phyloP scores from a whole-genome alignment of 1,140 invertebrate species.

The Bilobella aurantiaca region DNA sequence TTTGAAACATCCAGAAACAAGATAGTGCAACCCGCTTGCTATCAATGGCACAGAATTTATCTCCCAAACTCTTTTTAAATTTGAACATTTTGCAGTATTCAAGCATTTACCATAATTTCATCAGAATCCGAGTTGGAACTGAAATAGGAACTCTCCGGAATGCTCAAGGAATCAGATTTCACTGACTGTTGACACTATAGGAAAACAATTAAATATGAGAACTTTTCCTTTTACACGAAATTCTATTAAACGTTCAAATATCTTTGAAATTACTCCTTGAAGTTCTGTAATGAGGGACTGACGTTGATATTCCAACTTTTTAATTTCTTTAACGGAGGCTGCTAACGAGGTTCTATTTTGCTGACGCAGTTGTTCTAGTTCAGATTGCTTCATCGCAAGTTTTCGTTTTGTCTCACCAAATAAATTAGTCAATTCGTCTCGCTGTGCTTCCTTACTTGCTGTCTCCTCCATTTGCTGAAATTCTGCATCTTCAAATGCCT shows the following conservation, averaged over 20 bases:
- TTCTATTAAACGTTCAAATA: too few relatives aligned
- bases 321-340: slow-evolving; percentile 52
- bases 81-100: too few relatives aligned
- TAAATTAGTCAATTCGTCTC: slow-evolving; percentile 70
- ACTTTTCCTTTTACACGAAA: too few relatives aligned
- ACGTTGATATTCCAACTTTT: slow-evolving; percentile 47
- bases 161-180: slow-evolving; percentile 14
- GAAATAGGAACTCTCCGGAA: slow-evolving; percentile 18
- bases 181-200: slow-evolving; percentile 15
- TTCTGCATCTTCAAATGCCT: slow-evolving; percentile 82
- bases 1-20: too few relatives aligned
- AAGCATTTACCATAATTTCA: too few relatives aligned
- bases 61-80: too few relatives aligned
- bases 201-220: too few relatives aligned
- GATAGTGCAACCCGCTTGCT: too few relatives aligned
- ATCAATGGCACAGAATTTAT: too few relatives aligned
- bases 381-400: slow-evolving; percentile 51
- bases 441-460: slow-evolving; percentile 60
- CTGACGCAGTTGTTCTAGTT: slow-evolving; percentile 54
- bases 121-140: slow-evolving; percentile 22
- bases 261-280: slow-evolving; percentile 22
- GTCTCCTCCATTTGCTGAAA: slow-evolving; percentile 87
- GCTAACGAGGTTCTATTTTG: slow-evolving; percentile 52
- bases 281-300: slow-evolving; percentile 49
- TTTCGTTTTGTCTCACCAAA: slow-evolving; percentile 54